Evolutionary conservation across 2,113 vertebrate species (phyloP).

Genomic region (Phylloscopus trochiloides): DNA sequence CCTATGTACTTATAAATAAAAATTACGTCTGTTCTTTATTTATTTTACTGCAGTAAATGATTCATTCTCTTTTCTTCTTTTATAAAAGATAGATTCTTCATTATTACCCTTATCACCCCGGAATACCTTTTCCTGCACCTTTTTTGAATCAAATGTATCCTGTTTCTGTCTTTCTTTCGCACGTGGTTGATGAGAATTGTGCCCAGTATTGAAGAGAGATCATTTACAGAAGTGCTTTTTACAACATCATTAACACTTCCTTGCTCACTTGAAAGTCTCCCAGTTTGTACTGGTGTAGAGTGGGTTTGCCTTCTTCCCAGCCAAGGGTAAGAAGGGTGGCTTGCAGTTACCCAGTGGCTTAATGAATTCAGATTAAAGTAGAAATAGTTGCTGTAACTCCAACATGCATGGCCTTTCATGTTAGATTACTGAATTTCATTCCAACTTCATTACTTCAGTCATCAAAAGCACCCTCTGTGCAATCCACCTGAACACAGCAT

Average conservation of each 20-base stretch:
- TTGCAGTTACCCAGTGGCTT: background rate
- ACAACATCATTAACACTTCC: background rate
- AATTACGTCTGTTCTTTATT: background rate
- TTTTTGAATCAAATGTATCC: background rate
- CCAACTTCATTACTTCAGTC: background rate
- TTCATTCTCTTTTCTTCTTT: background rate
- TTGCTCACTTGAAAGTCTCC: background rate
- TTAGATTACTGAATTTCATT: conserved; percentile 2
- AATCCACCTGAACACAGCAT: background rate
- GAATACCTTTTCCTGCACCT: background rate
- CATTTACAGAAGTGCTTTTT: background rate
- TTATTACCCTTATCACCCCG: background rate
- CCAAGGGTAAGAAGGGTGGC: background rate
- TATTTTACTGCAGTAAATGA: background rate
- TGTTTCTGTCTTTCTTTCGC: background rate
- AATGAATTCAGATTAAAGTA: conserved; percentile 9
- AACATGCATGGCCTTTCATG: background rate
- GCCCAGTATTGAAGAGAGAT: background rate
- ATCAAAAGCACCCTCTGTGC: background rate
- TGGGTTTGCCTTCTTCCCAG: background rate
- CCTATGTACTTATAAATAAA: background rate
- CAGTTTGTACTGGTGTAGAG: background rate
- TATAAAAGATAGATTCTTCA: background rate
- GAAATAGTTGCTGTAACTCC: background rate
- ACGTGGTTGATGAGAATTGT: background rate